Base-by-base conservation (phyloP, 23 tunicate species). In the Oikopleura dioica region DNA sequence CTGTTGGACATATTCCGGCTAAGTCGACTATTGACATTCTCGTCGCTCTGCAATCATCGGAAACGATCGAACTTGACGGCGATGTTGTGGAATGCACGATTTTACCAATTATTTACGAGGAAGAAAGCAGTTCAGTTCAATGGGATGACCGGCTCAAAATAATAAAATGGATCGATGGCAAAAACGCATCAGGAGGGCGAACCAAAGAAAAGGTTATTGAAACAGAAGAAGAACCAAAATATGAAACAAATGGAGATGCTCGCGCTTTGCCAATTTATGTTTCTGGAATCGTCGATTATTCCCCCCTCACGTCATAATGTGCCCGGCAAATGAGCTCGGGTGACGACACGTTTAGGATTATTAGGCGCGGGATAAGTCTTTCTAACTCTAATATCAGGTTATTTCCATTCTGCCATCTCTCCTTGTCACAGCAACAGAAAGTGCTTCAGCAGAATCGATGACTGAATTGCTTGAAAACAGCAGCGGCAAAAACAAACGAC, bases 101-200 rank as follows among this genome's bases (percentile, higher is more conserved):
- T 16, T 5, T 9, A 5, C 9, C 9, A 44, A 44, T 44, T 44
- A 5, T 16, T 44, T 44, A 44, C 16, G 16, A 44, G 55, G 55
- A 44, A 44, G 55, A 44, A 9, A 82, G 82, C 16, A 16, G 9
- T 44, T 9, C 9, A 16, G 37, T 76, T 0, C 92, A 91, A 36
- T 91, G 97, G 97, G 97, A 91, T 55, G 97, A 91, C 37, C 75
- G 97, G 59, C 78, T 91, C 80, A 75, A 82, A 36, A 82, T 80
- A 1, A 87, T 91, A 26, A 85, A 85, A 51, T 91, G 97, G 97
- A 78, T 88, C 35, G 87, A 85, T 38, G 82, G 77, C 0, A 37
- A 68, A 0, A 38, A 75, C 4, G 38, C 68, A n/a, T n/a, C n/a
- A 2, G 94, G 80, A n/a, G 80, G 76, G 16, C 9, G 16, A 9